Percentiles rank a stretch among this genome's conserved stretches.
Conservation (phyloP, 2,797 vertebrate genomes). For the Otolemur crassicaudatus region DNA sequence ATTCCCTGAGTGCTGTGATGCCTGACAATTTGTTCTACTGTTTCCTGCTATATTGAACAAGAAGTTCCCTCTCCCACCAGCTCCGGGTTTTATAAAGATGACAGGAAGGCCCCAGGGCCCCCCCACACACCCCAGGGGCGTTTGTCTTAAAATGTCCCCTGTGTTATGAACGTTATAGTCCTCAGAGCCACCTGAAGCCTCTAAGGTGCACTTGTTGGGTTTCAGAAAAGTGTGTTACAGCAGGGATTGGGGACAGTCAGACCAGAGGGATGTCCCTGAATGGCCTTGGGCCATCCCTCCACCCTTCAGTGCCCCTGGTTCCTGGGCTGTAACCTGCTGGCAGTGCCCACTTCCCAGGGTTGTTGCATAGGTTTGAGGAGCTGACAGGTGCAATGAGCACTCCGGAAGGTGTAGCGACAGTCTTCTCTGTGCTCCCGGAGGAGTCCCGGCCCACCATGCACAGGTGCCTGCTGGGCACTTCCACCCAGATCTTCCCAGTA, state of each 20-base stretch:
- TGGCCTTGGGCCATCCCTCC: background rate
- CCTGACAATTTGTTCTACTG: background rate
- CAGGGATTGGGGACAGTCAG: background rate
- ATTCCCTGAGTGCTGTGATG: background rate
- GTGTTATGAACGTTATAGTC: background rate
- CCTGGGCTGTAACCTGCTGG: background rate
- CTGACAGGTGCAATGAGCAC: fast-evolving
- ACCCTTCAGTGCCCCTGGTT: background rate
- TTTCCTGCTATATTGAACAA: constrained; percentile 36
- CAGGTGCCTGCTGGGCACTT: background rate
- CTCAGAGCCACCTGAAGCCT: background rate
- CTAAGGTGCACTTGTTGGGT: background rate
- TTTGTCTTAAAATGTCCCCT: background rate
- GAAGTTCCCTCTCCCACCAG: constrained; percentile 35
- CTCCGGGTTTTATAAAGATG: background rate
- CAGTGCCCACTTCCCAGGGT: background rate
- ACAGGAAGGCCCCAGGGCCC: background rate
- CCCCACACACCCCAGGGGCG: fast-evolving
- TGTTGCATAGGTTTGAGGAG: too few species aligned
- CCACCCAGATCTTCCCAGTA: background rate
- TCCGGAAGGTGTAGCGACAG: too few species aligned
- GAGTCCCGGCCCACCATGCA: fast-evolving
- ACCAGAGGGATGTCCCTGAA: background rate
- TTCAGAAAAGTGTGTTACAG: fast-evolving
- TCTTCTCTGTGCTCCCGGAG: background rate